Evolutionary conservation across 1,140 invertebrate genomes (phyloP), one percentile per base, ranked within the genome.

Genomic region (Metopolophium dirhodum): DNA sequence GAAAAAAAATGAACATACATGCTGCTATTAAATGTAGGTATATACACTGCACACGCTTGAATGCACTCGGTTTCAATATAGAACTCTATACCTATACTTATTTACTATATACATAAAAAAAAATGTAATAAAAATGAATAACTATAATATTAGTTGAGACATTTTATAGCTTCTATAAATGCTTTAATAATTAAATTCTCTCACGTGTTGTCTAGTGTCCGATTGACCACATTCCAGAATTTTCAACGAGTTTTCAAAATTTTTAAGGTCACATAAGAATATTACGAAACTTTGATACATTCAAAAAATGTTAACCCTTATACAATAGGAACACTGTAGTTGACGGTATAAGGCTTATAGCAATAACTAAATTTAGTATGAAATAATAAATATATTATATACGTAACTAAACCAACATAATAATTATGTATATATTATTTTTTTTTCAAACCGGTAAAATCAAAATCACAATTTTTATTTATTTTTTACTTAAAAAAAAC

Each of bases 151-250:
- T 37, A 89, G n/a, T 54, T 23, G n/a, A 89, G 49, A 89, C 35
- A 89, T 89, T 51, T 54, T 54, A 54, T 89, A 1, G n/a, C 49
- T 89, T 89, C 7, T 89, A 37, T 89, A 20, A 54, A 89, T 54
- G n/a, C 35, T 89, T 54, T 89, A 89, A 89, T 89, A 89, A 89
- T 89, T 6, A 57, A 89, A 89, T 89, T 57, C 35, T 37, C 51
- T 89, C 22, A 89, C 51, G 88, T 57, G 22, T 54, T 2, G 22
- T 89, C 49, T 54, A 22, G 20, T 37, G 30, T 54, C 20, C 47
- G 20, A 51, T 37, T 88, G 47, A 88, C 47, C 30, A 22, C 47
- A 88, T 88, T 88, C 86, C 86, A 35, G 47, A 54, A 37, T 85
- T 89, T 23, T 35, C 47, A 49, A 23, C 47, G 23, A 54, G 18